These are phyloP conservation scores for Melinaea menophilus DNA, from an alignment of 2,888 invertebrate species.

Conservation along the genomic window DNA sequence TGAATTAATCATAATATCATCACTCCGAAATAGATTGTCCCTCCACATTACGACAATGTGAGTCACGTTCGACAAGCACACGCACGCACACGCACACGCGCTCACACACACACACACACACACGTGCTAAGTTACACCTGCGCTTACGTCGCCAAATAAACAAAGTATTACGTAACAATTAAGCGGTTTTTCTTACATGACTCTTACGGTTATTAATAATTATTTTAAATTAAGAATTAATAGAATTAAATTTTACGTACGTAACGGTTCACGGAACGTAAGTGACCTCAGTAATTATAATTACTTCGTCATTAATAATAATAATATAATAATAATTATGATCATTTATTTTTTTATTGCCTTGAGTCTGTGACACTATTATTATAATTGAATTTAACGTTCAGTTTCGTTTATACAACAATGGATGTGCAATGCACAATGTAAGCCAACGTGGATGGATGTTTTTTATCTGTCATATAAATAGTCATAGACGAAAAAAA, in stretches of 20 bases:
- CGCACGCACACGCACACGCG: constrained; percentile 48
- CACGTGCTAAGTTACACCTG: constrained; percentile 56
- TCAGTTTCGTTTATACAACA: too few relatives aligned
- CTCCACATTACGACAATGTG: constrained; percentile 65
- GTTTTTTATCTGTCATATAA: too few relatives aligned
- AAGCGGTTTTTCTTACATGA: constrained; percentile 65
- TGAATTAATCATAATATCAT: constrained; percentile 64
- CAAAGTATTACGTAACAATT: constrained; percentile 54
- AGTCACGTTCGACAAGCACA: constrained; percentile 56
- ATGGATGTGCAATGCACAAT: too few relatives aligned
- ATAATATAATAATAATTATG: constrained; percentile 18
- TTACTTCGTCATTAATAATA: constrained; percentile 27
- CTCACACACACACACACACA: constrained; percentile 45
- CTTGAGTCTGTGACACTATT: neutral
- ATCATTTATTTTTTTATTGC: constrained; percentile 8
- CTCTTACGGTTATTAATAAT: constrained; percentile 42
- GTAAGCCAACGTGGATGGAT: too few relatives aligned
- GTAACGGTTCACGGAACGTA: constrained; percentile 51
- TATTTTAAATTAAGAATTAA: constrained; percentile 55
- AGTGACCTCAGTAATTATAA: constrained; percentile 26
- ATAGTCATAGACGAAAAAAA: too few relatives aligned
- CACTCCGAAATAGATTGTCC: constrained; percentile 72
- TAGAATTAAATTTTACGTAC: constrained; percentile 44
- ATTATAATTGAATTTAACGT: neutral
- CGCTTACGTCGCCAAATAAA: constrained; percentile 57